Evolutionary conservation across 2,113 vertebrate species (phyloP).

Genomic region (Orycteropus afer): DNA sequence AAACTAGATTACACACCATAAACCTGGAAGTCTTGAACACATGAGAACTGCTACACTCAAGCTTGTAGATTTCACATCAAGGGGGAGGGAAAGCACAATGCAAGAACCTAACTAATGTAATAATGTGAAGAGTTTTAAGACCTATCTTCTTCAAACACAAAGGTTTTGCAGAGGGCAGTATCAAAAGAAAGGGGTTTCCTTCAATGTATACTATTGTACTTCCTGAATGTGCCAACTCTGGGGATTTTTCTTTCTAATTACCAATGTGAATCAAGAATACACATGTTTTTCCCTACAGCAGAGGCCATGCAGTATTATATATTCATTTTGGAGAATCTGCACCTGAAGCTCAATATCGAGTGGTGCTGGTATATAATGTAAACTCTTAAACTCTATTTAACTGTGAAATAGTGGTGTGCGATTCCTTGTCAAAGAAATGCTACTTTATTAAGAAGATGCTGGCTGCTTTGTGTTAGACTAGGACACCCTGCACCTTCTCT

Average conservation of each 20-base stretch:
- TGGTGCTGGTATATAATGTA: constrained; percentile 87
- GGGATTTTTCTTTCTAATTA: constrained; percentile 80
- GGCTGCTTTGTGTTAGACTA: constrained; percentile 88
- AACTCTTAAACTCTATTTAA: constrained; percentile 80
- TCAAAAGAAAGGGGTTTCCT: constrained; percentile 55
- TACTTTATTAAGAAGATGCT: constrained; percentile 85
- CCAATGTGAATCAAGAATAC: constrained; percentile 75
- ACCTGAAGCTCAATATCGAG: constrained; percentile 84
- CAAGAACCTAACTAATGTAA: constrained; percentile 82
- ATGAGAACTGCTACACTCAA: constrained; percentile 64
- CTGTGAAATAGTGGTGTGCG: constrained; percentile 86
- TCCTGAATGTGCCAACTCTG: constrained; percentile 89
- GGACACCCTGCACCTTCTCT: constrained; percentile 86
- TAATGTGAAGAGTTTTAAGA: constrained; percentile 77
- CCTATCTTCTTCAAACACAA: constrained; percentile 78
- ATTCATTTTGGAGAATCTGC: constrained; percentile 88
- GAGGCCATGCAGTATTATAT: constrained; percentile 86
- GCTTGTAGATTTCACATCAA: constrained; percentile 79
- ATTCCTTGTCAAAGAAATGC: constrained; percentile 86
- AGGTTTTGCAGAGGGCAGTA: constrained; percentile 76
- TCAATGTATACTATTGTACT: constrained; percentile 74
- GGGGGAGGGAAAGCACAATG: constrained; percentile 87
- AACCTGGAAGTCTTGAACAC: constrained; percentile 32
- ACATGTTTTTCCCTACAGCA: constrained; percentile 77
- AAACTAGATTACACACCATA: constrained; percentile 79